Evolutionary conservation across 2,797 vertebrate genomes (phyloP).

Genomic region (Sebastes aleutianus): DNA sequence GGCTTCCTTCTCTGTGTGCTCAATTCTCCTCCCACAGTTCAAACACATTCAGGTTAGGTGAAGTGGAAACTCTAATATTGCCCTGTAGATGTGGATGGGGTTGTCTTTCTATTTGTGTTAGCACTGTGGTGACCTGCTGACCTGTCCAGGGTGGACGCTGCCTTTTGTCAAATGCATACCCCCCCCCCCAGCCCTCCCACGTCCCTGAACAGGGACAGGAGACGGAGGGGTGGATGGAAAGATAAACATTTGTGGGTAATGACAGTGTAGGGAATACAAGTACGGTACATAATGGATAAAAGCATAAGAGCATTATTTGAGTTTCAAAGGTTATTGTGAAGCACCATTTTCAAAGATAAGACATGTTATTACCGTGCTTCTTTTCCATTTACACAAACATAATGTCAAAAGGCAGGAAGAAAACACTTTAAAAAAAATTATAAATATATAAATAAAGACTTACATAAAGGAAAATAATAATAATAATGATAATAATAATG

Average conservation of each 20-base stretch:
- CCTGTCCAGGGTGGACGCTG: neutral
- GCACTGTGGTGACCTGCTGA: constrained; percentile 4
- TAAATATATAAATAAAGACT: neutral
- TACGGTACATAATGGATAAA: neutral
- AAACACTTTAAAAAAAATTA: neutral
- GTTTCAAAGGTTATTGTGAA: neutral
- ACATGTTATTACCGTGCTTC: neutral
- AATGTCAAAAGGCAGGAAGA: neutral
- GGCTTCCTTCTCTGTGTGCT: neutral
- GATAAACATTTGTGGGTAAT: neutral
- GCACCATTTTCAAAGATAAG: neutral
- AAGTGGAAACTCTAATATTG: constrained; percentile 39
- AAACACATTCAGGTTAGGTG: constrained; percentile 20
- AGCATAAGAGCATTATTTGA: neutral
- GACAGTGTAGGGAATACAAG: neutral
- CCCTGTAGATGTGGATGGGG: constrained; percentile 14
- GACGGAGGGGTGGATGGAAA: neutral
- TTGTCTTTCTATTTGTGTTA: constrained; percentile 17
- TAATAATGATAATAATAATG: neutral
- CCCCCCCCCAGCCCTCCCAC: neutral
- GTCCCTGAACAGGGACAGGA: neutral
- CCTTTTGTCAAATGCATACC: constrained; percentile 14
- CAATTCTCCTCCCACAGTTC: constrained; percentile 7
- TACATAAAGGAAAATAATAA: neutral
- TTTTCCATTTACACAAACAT: too few relatives aligned